These are phyloP conservation scores for Tyria jacobaeae DNA, from an alignment of 2,888 invertebrate genomes.

Conservation along the genomic window DNA sequence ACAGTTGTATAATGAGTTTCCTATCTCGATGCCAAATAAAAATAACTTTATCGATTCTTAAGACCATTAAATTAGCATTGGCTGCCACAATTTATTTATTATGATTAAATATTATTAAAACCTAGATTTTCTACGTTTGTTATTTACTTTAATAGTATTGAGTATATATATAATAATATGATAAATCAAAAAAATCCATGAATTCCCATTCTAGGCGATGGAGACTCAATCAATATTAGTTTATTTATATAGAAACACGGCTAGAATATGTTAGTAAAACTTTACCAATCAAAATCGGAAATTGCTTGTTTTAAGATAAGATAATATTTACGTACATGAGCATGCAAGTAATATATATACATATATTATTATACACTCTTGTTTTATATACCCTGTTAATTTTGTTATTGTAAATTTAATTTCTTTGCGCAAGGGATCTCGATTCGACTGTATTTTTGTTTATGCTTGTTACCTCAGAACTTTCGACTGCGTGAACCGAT, in stretches of 20 bases:
- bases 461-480: too few relatives aligned
- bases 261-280: background rate
- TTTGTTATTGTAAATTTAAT: too few relatives aligned
- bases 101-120: slow-evolving; percentile 35
- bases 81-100: slow-evolving; percentile 23
- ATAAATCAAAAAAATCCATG: background rate
- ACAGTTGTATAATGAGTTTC: slow-evolving; percentile 18
- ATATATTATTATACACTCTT: too few relatives aligned
- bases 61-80: slow-evolving; percentile 22
- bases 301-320: background rate
- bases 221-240: too few relatives aligned
- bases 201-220: background rate
- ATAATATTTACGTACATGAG: background rate
- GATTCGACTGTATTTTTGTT: too few relatives aligned
- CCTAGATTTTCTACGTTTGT: slow-evolving; percentile 18
- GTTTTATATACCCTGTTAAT: too few relatives aligned
- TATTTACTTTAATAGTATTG: slow-evolving; percentile 16
- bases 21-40: slow-evolving; percentile 21
- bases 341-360: too few relatives aligned
- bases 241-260: background rate
- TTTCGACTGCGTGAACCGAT: too few relatives aligned
- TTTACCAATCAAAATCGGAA: background rate
- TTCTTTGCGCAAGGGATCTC: too few relatives aligned
- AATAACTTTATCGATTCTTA: slow-evolving; percentile 26
- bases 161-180: slow-evolving; percentile 15